Percentiles rank a stretch among this genome's conserved stretches.
phyloP scores from a whole-genome alignment of 2,113 vertebrate species.

The Leuciscus idus region DNA sequence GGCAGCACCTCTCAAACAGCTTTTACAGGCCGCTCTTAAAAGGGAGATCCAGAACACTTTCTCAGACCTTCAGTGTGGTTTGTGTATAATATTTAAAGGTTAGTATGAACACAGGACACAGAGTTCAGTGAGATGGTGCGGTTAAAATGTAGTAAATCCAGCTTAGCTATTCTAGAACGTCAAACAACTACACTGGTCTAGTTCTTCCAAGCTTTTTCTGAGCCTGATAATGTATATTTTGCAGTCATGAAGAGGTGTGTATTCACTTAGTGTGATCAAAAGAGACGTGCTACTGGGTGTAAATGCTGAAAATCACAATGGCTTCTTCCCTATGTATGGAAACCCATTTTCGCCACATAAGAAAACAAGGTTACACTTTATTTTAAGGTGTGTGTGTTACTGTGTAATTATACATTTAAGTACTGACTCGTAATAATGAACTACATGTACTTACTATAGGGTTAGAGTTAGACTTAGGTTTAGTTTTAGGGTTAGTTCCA shows the following conservation, averaged over 20 bases:
- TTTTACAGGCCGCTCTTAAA: background rate
- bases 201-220: background rate
- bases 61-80: conserved; percentile 1
- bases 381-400: too few relatives aligned
- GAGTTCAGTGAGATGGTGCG: background rate
- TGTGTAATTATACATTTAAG: too few relatives aligned
- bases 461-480: too few relatives aligned
- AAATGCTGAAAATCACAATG: background rate
- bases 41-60: background rate
- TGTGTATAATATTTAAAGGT: conserved; percentile 27
- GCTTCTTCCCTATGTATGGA: background rate
- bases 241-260: background rate
- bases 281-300: background rate
- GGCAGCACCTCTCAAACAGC: conserved; percentile 21
- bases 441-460: too few relatives aligned
- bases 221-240: background rate
- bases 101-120: background rate
- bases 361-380: background rate
- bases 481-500: too few relatives aligned
- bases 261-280: background rate
- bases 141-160: background rate
- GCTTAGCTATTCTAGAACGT: background rate
- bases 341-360: background rate
- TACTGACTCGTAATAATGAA: too few relatives aligned
- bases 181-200: background rate